Conservation (phyloP, 2,888 invertebrate species). For the Malthinus seriepunctatus region DNA sequence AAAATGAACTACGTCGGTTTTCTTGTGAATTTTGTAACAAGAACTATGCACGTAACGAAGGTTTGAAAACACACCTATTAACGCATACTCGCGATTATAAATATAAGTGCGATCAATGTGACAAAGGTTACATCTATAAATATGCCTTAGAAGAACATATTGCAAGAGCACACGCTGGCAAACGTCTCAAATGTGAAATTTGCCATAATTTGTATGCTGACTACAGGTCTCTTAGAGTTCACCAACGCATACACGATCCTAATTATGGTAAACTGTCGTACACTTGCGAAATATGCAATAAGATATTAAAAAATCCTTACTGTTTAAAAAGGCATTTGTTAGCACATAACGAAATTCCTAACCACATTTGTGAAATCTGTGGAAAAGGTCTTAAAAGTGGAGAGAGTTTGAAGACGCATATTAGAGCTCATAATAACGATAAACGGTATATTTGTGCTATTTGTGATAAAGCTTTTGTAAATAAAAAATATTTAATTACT, state of each 20-base stretch:
- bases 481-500: no score
- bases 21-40: slow-evolving; percentile 36
- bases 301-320: no score
- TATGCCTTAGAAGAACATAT: no score
- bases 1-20: no score
- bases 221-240: slow-evolving; percentile 35
- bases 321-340: slow-evolving; percentile 8
- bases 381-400: slow-evolving; percentile 45
- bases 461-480: no score
- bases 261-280: slow-evolving; percentile 21
- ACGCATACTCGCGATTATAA: slow-evolving; percentile 47
- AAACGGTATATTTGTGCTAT: no score
- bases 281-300: slow-evolving; percentile 36
- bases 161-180: slow-evolving; percentile 55
- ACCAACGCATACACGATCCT: slow-evolving; percentile 28
- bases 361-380: slow-evolving; percentile 45
- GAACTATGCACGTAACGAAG: slow-evolving; percentile 33
- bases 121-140: slow-evolving; percentile 46
- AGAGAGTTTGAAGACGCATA: slow-evolving; percentile 31
- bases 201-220: slow-evolving; percentile 57
- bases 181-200: slow-evolving; percentile 56
- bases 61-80: slow-evolving; percentile 43
- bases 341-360: neutral
- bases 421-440: no score
- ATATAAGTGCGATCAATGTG: no score